Base-by-base conservation (phyloP, 2,888 invertebrate genomes). In the Capitulum mitella region DNA sequence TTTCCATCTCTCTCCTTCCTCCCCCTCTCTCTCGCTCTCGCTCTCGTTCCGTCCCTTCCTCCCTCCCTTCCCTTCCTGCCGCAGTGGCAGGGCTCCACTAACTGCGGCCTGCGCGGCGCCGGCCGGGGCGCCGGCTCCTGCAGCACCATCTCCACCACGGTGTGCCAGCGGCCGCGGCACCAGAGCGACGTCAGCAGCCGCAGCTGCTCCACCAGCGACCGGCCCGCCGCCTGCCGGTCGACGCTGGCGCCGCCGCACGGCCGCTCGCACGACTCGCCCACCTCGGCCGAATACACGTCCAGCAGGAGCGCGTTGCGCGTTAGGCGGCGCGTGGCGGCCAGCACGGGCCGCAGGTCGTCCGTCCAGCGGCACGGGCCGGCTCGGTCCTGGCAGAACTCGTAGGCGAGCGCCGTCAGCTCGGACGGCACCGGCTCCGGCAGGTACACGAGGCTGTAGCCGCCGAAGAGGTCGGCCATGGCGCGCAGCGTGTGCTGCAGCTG, bases 381-480 rank as follows among this genome's bases (percentile, higher is more conserved):
- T 22, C 37, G 19, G 26, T 29, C 3, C 37, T 34, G 70, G 37
- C 70, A 70, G 37, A 70, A 70, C 70, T 70, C 29, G 70, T 37
- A 70, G 37, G 70, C 26, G 6, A 37, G 19, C 37, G 19, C 37
- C 8, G 70, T 70, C 37, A 70, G 70, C 70, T 70, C 37, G 22
- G 70, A 8, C 37, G 70, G 70, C 34, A 37, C 26, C 70, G 37
- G 64, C 64, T 70, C 37, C 19, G 64, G 64, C 64, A 70, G 64
- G 46, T 43, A 75, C 10, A 75, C 43, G 3, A 75, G 75, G 22
- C 75, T 75, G 75, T 46, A 75, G n/a, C 75, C 75, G 75, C 29
- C 75, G 43, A 75, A 75, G 29, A 75, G 40, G 1, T 46, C 75
- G 29, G 43, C 43, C 75, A 75, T 46, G 29, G 75, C 43, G 43